These are phyloP conservation scores for Heterochromis multidens DNA, from an alignment of 2,113 vertebrate genomes.

Conservation along the genomic window DNA sequence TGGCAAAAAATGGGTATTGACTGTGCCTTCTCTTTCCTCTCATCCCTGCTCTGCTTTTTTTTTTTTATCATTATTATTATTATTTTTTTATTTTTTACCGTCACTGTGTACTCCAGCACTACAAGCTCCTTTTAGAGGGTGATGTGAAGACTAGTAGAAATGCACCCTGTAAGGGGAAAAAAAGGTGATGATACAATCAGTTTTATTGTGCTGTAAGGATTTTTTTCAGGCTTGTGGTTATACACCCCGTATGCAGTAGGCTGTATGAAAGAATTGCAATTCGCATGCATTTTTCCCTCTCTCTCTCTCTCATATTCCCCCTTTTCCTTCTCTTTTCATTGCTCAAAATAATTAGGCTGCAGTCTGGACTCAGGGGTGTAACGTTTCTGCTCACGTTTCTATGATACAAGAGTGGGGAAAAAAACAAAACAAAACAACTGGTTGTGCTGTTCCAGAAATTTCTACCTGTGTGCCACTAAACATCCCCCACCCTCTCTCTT, in stretches of 20 bases:
- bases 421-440: neutral
- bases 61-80: neutral
- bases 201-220: constrained; percentile 79
- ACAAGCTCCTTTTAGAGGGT: constrained; percentile 58
- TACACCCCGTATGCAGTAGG: constrained; percentile 74
- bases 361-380: constrained; percentile 67
- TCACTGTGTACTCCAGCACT: constrained; percentile 49
- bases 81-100: neutral
- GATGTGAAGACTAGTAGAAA: constrained; percentile 67
- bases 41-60: constrained; percentile 18
- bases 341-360: constrained; percentile 74
- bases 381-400: constrained; percentile 63
- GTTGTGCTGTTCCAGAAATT: constrained; percentile 64
- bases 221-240: constrained; percentile 71
- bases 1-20: constrained; percentile 67
- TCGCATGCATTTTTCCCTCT: constrained; percentile 56
- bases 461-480: constrained; percentile 63
- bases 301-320: neutral
- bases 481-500: neutral
- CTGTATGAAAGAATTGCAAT: constrained; percentile 70
- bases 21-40: constrained; percentile 58
- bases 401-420: constrained; percentile 39
- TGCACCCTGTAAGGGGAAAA: constrained; percentile 75
- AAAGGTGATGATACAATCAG: constrained; percentile 78
- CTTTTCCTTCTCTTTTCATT: constrained; percentile 55